Conservation (phyloP, 2,888 invertebrate species). For the Brachypalpus laphriformis region DNA sequence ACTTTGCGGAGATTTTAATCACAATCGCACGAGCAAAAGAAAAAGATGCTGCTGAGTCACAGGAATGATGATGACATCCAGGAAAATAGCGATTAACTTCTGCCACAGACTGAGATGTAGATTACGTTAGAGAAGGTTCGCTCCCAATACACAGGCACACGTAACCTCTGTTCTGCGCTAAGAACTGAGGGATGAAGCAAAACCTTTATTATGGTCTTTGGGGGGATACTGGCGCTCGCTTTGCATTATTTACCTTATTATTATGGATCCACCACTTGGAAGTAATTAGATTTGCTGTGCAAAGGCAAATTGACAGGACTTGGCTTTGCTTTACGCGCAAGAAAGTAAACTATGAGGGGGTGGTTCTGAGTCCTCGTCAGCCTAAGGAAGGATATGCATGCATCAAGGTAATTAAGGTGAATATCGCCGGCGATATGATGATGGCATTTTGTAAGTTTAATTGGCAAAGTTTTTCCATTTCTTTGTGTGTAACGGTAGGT, state of each 20-base stretch:
- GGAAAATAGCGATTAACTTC: conserved; percentile 70
- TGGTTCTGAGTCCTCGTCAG: not conserved
- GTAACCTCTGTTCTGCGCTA: not conserved
- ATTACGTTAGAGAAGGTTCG: conserved; percentile 36
- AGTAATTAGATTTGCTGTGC: conserved; percentile 71
- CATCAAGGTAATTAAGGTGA: conserved; percentile 62
- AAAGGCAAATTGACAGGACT: conserved; percentile 61
- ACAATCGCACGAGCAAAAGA: conserved; percentile 37
- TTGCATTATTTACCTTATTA: conserved; percentile 74
- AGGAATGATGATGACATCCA: conserved; percentile 65
- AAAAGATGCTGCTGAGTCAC: conserved; percentile 50
- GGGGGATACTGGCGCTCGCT: conserved; percentile 11
- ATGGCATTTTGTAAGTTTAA: conserved; percentile 70
- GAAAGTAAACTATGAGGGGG: not conserved
- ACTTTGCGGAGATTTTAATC: conserved; percentile 71
- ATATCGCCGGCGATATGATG: conserved; percentile 42
- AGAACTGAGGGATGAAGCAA: conserved; percentile 2
- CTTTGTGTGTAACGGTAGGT: conserved; percentile 9
- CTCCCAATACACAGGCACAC: conserved; percentile 7
- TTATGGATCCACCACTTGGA: conserved; percentile 65
- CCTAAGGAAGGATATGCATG: conserved; percentile 50
- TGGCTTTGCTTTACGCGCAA: conserved; percentile 37
- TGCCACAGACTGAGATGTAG: conserved; percentile 55
- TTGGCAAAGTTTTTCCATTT: conserved; percentile 72
- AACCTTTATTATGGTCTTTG: conserved; percentile 40